These are phyloP conservation scores for Adineta ricciae DNA, from an alignment of 2,888 invertebrate species.

Conservation along the genomic window DNA sequence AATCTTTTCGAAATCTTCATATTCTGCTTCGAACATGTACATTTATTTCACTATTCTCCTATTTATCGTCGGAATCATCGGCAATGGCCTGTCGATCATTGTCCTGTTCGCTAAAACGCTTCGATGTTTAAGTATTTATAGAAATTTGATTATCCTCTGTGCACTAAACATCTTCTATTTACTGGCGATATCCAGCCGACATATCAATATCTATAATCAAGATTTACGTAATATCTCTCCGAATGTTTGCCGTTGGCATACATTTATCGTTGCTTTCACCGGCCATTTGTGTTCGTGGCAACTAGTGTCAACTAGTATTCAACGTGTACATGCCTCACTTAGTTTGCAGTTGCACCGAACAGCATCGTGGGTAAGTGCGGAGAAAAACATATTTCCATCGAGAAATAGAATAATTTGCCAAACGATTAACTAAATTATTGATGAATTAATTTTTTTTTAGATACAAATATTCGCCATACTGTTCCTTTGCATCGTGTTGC, in stretches of 20 bases:
- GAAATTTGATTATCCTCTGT: slow-evolving; percentile 3
- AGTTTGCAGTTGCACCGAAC: background rate
- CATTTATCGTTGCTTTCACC: background rate
- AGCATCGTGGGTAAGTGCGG: background rate
- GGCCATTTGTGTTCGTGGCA: slow-evolving; percentile 16
- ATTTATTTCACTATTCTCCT: background rate
- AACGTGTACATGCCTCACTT: background rate
- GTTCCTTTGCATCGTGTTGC: background rate
- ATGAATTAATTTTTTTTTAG: background rate
- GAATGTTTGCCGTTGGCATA: background rate
- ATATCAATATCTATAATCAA: background rate
- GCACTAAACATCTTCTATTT: background rate
- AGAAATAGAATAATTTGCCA: no score
- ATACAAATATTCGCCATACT: background rate
- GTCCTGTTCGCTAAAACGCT: background rate
- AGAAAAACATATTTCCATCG: no score
- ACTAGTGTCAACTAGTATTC: background rate
- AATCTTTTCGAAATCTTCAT: background rate
- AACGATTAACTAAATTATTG: no score
- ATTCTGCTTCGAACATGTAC: background rate
- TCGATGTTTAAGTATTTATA: background rate
- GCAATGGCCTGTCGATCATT: background rate
- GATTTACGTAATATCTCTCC: background rate
- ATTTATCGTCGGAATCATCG: background rate
- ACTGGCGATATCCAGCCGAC: background rate